Evolutionary conservation across 2,888 invertebrate genomes (phyloP).

Genomic region (Arge pagana): DNA sequence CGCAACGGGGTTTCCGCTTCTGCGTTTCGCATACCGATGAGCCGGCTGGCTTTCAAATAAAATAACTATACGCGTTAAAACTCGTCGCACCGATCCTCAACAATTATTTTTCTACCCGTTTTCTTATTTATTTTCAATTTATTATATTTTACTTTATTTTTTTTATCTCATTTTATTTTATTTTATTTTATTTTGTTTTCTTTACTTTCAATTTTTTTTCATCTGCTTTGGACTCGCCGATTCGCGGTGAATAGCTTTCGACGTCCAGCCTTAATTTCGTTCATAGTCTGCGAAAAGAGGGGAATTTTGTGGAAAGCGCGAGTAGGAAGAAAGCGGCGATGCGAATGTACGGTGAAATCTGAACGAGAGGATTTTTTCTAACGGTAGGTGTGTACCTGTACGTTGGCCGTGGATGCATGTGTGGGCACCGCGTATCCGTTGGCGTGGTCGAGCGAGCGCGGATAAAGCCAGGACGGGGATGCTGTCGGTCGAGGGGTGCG

Average conservation of each 20-base stretch:
- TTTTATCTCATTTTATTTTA: too few relatives aligned
- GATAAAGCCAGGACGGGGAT: slow-evolving; percentile 8
- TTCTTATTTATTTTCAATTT: too few relatives aligned
- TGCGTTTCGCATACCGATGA: slow-evolving; percentile 19
- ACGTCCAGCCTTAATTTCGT: too few relatives aligned
- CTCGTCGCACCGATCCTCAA: slow-evolving; percentile 1
- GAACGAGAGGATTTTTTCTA: too few relatives aligned
- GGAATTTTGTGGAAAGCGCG: background rate
- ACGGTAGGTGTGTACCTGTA: background rate
- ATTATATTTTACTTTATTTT: too few relatives aligned
- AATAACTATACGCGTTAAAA: background rate
- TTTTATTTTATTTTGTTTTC: too few relatives aligned
- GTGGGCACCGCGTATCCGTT: background rate
- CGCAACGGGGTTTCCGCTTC: slow-evolving; percentile 31
- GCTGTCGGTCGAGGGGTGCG: slow-evolving; percentile 3
- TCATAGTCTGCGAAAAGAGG: too few relatives aligned
- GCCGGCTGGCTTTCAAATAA: slow-evolving; percentile 18
- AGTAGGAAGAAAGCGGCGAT: background rate
- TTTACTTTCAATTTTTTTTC: too few relatives aligned
- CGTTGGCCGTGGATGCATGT: slow-evolving; percentile 23
- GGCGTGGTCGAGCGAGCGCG: too few relatives aligned
- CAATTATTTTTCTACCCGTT: too few relatives aligned
- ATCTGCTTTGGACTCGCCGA: too few relatives aligned
- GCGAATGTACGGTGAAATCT: background rate
- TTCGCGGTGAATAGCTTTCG: too few relatives aligned